Conservation (phyloP, 37 sponge, comb jelly and placozoan species). For the Hormiphora californensis region DNA sequence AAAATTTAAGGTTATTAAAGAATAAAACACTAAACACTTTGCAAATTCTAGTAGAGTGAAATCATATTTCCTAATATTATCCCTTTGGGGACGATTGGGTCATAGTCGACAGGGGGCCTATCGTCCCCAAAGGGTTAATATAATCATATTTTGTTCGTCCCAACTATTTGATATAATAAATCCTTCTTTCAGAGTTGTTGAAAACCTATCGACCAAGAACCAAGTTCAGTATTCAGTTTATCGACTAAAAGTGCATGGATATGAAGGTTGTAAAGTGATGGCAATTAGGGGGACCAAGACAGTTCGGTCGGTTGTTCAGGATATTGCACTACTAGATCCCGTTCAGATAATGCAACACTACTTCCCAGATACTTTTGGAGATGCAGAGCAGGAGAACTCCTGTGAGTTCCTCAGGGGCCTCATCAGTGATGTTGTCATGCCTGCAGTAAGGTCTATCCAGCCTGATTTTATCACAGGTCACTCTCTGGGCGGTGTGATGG, state of each 20-base stretch:
- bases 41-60: no score
- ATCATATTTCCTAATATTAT: no score
- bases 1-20: no score
- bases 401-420: not conserved
- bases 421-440: not conserved
- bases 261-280: not conserved
- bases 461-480: not conserved
- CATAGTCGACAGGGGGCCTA: no score
- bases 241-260: not conserved
- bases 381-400: not conserved
- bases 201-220: not conserved
- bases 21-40: no score
- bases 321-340: not conserved
- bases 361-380: not conserved
- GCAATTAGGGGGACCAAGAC: not conserved
- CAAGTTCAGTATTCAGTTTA: not conserved
- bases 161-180: no score
- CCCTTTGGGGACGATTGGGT: no score
- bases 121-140: no score
- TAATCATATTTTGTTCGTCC: no score
- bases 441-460: not conserved
- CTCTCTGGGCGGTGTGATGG: conserved; percentile 16
- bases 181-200: not conserved
- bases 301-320: not conserved
- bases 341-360: not conserved